Base-by-base conservation (phyloP, 2,888 invertebrate genomes). In the Dione vanillae region DNA sequence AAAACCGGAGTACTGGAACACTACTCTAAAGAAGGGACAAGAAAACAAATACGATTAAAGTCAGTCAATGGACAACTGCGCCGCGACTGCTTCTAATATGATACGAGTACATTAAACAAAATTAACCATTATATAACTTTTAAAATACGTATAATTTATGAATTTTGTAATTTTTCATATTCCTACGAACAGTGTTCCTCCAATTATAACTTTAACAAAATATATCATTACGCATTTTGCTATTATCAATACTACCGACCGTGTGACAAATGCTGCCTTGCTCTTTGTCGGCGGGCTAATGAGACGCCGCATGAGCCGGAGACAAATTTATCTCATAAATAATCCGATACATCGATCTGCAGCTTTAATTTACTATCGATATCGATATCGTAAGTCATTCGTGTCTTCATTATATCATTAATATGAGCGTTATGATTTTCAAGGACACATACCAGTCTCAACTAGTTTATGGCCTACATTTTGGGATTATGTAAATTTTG, bases 291-390 rank as follows among this genome's bases (percentile, higher is more conserved):
- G 92, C 86, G 76, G 62, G 75, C 82, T 90, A 92, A 92, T 91
- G 89, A 90, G 89, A 87, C 88, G 79, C 84, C 80, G 82, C 76
- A 83, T 85, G 82, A 83, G 81, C 81, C 80, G 80, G 84, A 85
- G 90, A 92, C 91, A 92, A 92, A 92, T 92, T 91, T 85, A 86
- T 83, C 85, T 83, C 90, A 90, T 90, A 92, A 92, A 91, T 92
- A 88, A 79, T 89, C 86, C 82, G 88, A 87, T 85, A 87, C 87
- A 85, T 86, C 87, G 89, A 91, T 90, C 86, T 85, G 86, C 84
- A 82, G 85, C 84, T 84, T 88, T 90, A 90, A 89, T 90, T 88
- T 86, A 89, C 84, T 82, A 82, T 82, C 79, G 83, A 86, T 88
- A 87, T 85, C 85, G 88, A 88, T 87, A 85, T 85, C 84, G 83